Conservation (phyloP, 2,113 vertebrate genomes). For the Rhinopithecus roxellana region DNA sequence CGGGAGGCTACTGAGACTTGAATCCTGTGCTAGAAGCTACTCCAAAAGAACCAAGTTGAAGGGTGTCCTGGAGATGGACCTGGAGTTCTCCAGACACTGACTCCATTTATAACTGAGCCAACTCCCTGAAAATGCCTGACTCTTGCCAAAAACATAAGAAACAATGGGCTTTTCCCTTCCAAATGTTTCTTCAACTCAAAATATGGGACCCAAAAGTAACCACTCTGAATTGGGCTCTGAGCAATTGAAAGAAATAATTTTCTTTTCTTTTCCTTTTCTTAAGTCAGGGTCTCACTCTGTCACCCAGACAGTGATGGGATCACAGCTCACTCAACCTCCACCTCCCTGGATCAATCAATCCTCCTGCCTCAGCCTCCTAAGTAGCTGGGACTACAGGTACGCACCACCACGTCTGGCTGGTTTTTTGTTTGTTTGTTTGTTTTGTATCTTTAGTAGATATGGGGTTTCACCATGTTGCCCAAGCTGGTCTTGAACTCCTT, state of each 20-base stretch:
- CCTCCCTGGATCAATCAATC: too few species aligned
- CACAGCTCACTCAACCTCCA: too few species aligned
- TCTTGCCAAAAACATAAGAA: not conserved
- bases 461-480: too few species aligned
- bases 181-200: not conserved
- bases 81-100: not conserved
- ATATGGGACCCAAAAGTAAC: not conserved
- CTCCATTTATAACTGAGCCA: not conserved
- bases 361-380: too few species aligned
- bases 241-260: not conserved
- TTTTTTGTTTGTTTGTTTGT: too few species aligned
- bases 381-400: too few species aligned
- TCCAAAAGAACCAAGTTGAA: not conserved
- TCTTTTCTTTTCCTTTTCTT: not conserved
- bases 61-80: not conserved
- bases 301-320: too few species aligned
- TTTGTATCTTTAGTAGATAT: too few species aligned
- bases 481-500: too few species aligned
- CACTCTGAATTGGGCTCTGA: not conserved
- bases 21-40: not conserved
- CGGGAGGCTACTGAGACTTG: not conserved
- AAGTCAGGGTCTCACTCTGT: too few species aligned
- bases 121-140: not conserved
- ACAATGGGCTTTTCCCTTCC: not conserved
- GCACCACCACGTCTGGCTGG: too few species aligned